Percentiles rank a stretch among this genome's conserved stretches.
These are phyloP conservation scores for Colistium nudipinnis DNA, from an alignment of 2,113 vertebrate genomes.

Conservation along the genomic window DNA sequence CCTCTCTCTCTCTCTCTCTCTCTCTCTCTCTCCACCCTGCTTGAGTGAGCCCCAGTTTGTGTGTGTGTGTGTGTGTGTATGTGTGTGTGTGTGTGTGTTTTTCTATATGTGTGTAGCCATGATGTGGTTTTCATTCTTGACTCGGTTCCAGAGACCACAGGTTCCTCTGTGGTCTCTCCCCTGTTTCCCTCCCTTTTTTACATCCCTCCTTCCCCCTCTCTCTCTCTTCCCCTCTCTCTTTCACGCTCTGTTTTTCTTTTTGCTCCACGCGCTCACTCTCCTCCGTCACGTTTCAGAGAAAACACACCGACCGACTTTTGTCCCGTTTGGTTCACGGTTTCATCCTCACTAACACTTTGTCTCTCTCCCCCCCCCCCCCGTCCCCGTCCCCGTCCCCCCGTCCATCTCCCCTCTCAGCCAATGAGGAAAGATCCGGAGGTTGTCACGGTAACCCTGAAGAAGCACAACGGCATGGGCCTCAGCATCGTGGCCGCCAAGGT, in stretches of 20 bases:
- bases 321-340: background rate
- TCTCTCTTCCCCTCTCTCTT: background rate
- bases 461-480: conserved; percentile 98
- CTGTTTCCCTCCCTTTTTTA: conserved; percentile 45
- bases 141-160: conserved; percentile 77
- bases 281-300: conserved; percentile 10
- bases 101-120: conserved; percentile 43
- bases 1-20: conserved; percentile 6
- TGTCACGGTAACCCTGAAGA: conserved; percentile 97
- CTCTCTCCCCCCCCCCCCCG: conserved; percentile 55
- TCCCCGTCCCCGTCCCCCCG: too few relatives aligned
- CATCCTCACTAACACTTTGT: conserved; percentile 47
- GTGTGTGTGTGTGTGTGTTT: background rate
- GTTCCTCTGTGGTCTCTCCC: conserved; percentile 77
- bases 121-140: conserved; percentile 83
- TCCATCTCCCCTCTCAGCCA: conserved; percentile 80
- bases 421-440: conserved; percentile 97
- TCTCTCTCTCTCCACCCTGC: conserved; percentile 42
- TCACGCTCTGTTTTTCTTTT: conserved; percentile 1
- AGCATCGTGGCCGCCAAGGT: conserved; percentile 99
- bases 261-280: conserved; percentile 24
- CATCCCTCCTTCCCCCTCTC: conserved; percentile 36
- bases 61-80: background rate
- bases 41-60: conserved; percentile 25
- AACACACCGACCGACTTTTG: conserved; percentile 7